Percentiles rank a stretch among this genome's conserved stretches.
Evolutionary conservation across 2,888 invertebrate genomes (phyloP).

Genomic region (Muscina levida): DNA sequence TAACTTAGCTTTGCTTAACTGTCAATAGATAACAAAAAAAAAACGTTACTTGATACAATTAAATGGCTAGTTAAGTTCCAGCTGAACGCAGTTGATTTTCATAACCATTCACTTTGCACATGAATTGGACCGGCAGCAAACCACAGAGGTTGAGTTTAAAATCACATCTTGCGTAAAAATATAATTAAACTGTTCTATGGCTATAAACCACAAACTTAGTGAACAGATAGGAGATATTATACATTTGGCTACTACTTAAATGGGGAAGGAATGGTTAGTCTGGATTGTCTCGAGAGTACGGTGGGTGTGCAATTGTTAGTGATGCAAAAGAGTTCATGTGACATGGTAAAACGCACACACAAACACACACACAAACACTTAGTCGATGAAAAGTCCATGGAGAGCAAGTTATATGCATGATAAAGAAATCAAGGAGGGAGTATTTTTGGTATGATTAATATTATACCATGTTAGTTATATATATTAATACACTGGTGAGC

Average conservation of each 20-base stretch:
- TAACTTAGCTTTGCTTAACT: background rate
- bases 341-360: too few species aligned
- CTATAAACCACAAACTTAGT: slow-evolving; percentile 39
- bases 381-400: too few species aligned
- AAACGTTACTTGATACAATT: background rate
- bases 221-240: slow-evolving; percentile 1
- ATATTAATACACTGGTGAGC: too few species aligned
- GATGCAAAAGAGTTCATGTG: too few species aligned
- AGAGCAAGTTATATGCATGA: too few species aligned
- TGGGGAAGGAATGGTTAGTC: background rate
- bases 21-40: background rate
- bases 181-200: slow-evolving; percentile 61
- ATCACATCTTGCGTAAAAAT: slow-evolving; percentile 64
- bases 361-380: too few species aligned
- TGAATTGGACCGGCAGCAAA: slow-evolving; percentile 18
- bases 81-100: background rate
- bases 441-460: too few species aligned
- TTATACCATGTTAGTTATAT: too few species aligned
- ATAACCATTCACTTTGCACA: background rate
- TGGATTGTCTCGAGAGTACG: slow-evolving; percentile 3
- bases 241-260: slow-evolving; percentile 21
- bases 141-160: slow-evolving; percentile 32
- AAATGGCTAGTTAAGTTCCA: background rate
- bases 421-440: too few species aligned
- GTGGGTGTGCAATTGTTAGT: too few species aligned